A percentile compares a stretch with the other conserved stretches of the same genome.
These are phyloP conservation scores for Peromyscus leucopus DNA, from an alignment of 2,113 vertebrate species.

Conservation along the genomic window DNA sequence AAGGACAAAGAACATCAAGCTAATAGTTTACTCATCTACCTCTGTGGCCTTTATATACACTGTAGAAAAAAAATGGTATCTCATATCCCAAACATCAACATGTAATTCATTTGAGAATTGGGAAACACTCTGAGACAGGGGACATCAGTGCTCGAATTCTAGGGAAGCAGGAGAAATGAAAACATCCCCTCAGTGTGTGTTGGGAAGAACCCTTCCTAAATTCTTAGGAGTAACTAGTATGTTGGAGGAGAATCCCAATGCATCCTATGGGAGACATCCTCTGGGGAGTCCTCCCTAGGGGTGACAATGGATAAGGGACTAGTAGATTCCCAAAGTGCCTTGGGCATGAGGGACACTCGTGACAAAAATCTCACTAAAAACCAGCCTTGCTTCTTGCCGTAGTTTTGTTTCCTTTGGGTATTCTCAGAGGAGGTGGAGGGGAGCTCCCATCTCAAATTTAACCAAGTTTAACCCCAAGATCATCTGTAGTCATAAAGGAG, in stretches of 20 bases:
- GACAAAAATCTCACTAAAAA: neutral
- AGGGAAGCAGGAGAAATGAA: neutral
- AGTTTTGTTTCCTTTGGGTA: neutral
- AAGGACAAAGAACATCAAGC: neutral
- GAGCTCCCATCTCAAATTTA: neutral
- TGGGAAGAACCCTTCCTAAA: neutral
- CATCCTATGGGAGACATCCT: too few relatives aligned
- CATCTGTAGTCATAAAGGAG: neutral
- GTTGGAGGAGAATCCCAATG: too few relatives aligned
- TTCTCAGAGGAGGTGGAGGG: neutral
- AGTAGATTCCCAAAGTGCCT: neutral
- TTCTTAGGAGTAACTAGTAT: neutral
- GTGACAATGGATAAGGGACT: neutral
- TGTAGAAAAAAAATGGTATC: neutral
- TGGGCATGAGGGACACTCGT: neutral
- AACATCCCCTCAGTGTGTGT: neutral
- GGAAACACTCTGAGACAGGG: neutral
- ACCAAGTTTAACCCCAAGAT: neutral
- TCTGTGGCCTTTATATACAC: neutral
- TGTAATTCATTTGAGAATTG: neutral
- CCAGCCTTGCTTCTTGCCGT: neutral
- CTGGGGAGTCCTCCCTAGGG: rapidly evolving
- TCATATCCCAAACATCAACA: neutral
- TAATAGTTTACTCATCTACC: neutral
- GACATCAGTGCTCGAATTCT: neutral